Percentiles rank a stretch among this genome's conserved stretches.
Conservation (phyloP, 2,888 invertebrate species). For the Amphipoea oculea region DNA sequence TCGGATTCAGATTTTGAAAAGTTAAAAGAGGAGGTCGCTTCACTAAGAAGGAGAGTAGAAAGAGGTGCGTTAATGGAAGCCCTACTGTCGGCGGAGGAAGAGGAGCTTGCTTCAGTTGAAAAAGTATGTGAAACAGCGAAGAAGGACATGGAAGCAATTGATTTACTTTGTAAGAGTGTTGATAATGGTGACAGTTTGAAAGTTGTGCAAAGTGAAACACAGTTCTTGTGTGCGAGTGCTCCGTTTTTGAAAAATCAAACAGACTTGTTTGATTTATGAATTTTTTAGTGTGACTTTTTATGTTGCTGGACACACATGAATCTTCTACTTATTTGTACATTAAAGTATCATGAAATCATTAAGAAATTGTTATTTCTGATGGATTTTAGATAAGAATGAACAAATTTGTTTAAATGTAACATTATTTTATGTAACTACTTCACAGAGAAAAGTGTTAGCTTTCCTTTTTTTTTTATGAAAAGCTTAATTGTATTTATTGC, state of each 20-base stretch:
- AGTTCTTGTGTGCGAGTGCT: constrained; percentile 80
- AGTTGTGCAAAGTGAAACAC: constrained; percentile 75
- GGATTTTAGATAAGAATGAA: too few species aligned
- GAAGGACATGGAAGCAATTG: constrained; percentile 84
- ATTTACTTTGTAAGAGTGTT: constrained; percentile 77
- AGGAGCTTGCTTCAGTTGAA: constrained; percentile 81
- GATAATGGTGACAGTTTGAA: constrained; percentile 74
- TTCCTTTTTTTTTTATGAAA: not conserved
- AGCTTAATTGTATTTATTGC: not conserved
- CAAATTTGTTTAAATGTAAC: not conserved
- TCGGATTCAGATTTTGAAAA: constrained; percentile 81
- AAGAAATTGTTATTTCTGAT: not conserved
- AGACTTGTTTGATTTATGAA: constrained; percentile 57
- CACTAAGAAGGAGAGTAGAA: constrained; percentile 80
- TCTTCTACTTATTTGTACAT: not conserved
- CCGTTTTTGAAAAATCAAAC: constrained; percentile 74
- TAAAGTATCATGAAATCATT: not conserved
- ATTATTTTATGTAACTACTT: not conserved
- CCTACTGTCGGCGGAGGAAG: constrained; percentile 81
- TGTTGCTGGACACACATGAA: constrained; percentile 35
- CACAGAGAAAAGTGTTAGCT: not conserved
- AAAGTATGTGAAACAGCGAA: constrained; percentile 83
- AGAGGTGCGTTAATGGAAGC: constrained; percentile 85
- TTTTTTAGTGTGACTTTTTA: not conserved
- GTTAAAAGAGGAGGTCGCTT: constrained; percentile 81